Percentiles rank a stretch among this genome's conserved stretches.
Conservation (phyloP, 2,888 invertebrate species). For the Ernsta delagoae region DNA sequence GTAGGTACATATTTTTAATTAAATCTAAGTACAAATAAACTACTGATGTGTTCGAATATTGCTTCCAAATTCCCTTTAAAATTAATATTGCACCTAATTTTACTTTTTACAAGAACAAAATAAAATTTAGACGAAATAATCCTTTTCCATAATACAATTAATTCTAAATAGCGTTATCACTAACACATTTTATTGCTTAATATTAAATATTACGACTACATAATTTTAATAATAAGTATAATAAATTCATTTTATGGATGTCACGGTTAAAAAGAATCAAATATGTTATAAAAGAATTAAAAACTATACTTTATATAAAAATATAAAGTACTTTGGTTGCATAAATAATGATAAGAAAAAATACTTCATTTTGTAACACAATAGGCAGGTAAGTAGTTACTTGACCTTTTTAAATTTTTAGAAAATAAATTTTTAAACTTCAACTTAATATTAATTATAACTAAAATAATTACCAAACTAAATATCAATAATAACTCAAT, state of each 20-base stretch:
- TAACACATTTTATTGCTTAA: constrained; percentile 79
- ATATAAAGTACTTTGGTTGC: too few relatives aligned
- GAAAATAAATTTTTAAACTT: too few relatives aligned
- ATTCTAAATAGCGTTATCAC: constrained; percentile 64
- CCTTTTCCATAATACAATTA: constrained; percentile 41
- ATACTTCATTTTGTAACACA: too few relatives aligned
- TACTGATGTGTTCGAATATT: constrained; percentile 76
- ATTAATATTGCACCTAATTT: constrained; percentile 76
- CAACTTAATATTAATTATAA: too few relatives aligned
- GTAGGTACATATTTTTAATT: constrained; percentile 30
- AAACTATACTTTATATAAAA: too few relatives aligned
- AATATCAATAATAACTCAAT: too few relatives aligned
- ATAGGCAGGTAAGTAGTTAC: too few relatives aligned
- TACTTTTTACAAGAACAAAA: constrained; percentile 44
- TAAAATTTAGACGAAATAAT: constrained; percentile 42
- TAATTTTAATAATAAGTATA: constrained; percentile 53
- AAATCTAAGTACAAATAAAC: constrained; percentile 42
- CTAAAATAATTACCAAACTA: too few relatives aligned
- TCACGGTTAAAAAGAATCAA: constrained; percentile 42
- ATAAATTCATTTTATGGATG: constrained; percentile 78
- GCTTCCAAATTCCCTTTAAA: constrained; percentile 65
- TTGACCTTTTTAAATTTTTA: too few relatives aligned
- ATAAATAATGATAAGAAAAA: too few relatives aligned
- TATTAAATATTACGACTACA: constrained; percentile 57
- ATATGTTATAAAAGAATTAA: not conserved